phyloP scores from a whole-genome alignment of 2,113 vertebrate species.

The Phrynosoma platyrhinos region DNA sequence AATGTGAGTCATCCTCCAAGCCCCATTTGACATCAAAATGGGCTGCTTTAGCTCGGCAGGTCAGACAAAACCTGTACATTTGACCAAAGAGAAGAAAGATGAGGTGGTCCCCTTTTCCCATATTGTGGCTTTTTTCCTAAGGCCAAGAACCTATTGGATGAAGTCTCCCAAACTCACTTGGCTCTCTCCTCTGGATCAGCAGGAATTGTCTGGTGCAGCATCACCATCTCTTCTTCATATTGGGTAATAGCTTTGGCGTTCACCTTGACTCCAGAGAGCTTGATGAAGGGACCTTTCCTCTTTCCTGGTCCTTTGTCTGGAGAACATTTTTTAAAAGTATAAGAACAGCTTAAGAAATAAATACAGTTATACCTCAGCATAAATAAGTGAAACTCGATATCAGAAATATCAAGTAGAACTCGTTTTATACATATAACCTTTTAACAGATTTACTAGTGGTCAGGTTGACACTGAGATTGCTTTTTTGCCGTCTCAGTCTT shows the following conservation, averaged over 20 bases:
- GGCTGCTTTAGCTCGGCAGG: constrained; percentile 91
- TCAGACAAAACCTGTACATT: constrained; percentile 85
- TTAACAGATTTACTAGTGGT: too few relatives aligned
- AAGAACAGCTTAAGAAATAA: too few relatives aligned
- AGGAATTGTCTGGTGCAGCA: constrained; percentile 92
- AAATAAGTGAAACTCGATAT: too few relatives aligned
- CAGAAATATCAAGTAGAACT: too few relatives aligned
- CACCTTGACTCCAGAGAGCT: constrained; percentile 98
- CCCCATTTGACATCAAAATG: constrained; percentile 98
- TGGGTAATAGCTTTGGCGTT: constrained; percentile 98
- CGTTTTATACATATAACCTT: too few relatives aligned
- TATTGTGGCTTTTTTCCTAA: too few relatives aligned
- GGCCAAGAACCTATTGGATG: too few relatives aligned
- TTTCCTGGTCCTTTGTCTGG: constrained; percentile 96
- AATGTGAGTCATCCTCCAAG: constrained; percentile 89
- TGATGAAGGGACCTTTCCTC: constrained; percentile 95
- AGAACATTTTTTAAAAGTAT: not conserved
- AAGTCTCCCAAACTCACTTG: constrained; percentile 81
- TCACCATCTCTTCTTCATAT: constrained; percentile 96
- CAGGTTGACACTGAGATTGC: too few relatives aligned
- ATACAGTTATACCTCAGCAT: too few relatives aligned
- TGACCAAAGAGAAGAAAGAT: constrained; percentile 43
- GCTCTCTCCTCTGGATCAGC: constrained; percentile 88
- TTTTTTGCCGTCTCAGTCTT: too few relatives aligned
- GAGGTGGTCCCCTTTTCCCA: constrained; percentile 17